phyloP scores from a whole-genome alignment of 2,113 vertebrate genomes.

The Pseudolaguvia tuberculata region DNA sequence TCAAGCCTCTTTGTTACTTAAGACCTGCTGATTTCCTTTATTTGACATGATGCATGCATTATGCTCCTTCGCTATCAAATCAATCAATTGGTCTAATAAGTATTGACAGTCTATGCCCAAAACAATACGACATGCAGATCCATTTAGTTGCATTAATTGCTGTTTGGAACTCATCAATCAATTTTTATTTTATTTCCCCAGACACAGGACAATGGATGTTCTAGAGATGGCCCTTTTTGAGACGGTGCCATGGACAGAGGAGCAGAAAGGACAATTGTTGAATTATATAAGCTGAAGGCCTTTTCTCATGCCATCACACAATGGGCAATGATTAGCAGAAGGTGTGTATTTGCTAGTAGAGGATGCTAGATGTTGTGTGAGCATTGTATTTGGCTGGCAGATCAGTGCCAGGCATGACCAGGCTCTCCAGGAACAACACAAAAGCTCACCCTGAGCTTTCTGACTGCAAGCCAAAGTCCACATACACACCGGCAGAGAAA shows the following conservation, averaged over 20 bases:
- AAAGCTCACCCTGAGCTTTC: constrained; percentile 35
- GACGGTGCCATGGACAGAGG: constrained; percentile 12
- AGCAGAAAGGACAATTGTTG: constrained; percentile 17
- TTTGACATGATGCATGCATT: constrained; percentile 21
- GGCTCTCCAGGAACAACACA: constrained; percentile 40
- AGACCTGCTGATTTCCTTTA: constrained; percentile 7
- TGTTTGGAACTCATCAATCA: constrained; percentile 40
- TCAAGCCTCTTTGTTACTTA: not conserved
- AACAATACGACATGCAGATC: constrained; percentile 36
- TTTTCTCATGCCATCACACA: constrained; percentile 24
- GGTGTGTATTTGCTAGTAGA: constrained; percentile 22
- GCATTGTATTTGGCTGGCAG: constrained; percentile 20
- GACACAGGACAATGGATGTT: constrained; percentile 7
- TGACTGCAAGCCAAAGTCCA: constrained; percentile 39
- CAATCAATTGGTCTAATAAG: constrained; percentile 39
- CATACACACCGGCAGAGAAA: constrained; percentile 31
- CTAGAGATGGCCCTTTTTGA: not conserved
- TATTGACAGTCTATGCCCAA: constrained; percentile 37
- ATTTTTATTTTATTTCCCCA: not conserved
- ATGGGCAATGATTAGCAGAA: constrained; percentile 36
- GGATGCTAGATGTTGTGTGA: constrained; percentile 27
- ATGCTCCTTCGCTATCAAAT: constrained; percentile 27
- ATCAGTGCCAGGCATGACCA: constrained; percentile 35
- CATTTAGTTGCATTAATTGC: constrained; percentile 45
- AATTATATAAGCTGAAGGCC: constrained; percentile 29